phyloP scores from a whole-genome alignment of 2,888 invertebrate species.

The Dexiosoma caninum region DNA sequence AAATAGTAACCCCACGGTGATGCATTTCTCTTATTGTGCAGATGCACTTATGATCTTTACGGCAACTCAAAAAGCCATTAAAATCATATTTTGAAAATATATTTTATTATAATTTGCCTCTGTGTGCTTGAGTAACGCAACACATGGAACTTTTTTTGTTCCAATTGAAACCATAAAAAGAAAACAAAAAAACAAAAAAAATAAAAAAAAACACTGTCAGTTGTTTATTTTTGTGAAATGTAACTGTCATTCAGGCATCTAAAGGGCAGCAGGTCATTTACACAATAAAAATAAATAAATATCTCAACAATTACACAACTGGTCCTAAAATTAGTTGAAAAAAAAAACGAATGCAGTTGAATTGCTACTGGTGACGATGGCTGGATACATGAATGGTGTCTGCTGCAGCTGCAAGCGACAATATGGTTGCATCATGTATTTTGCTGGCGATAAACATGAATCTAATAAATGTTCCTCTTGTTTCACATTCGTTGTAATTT shows the following conservation, averaged over 20 bases:
- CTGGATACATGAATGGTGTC: no score
- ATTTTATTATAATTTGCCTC: background rate
- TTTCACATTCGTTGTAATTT: conserved; percentile 23
- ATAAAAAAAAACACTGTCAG: background rate
- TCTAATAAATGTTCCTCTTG: conserved; percentile 9
- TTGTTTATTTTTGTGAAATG: background rate
- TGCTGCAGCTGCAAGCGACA: conserved; percentile 11
- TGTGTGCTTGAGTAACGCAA: background rate
- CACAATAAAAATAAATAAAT: background rate
- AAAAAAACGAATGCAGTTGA: background rate
- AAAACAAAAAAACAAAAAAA: no score
- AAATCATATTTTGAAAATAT: no score
- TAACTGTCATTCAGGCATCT: conserved; percentile 11
- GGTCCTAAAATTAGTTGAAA: background rate
- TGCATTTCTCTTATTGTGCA: no score
- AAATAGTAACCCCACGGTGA: no score
- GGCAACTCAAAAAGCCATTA: no score
- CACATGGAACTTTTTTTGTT: background rate
- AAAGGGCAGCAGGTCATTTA: conserved; percentile 40
- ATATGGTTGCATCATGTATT: conserved; percentile 23
- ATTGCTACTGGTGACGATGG: background rate
- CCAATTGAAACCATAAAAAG: no score
- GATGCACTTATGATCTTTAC: no score
- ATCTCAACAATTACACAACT: background rate
- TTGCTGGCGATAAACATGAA: conserved; percentile 1